Evolutionary conservation across 2,888 invertebrate species (phyloP), one percentile per base, ranked within the genome.

Genomic region (Silvanus unidentatus): DNA sequence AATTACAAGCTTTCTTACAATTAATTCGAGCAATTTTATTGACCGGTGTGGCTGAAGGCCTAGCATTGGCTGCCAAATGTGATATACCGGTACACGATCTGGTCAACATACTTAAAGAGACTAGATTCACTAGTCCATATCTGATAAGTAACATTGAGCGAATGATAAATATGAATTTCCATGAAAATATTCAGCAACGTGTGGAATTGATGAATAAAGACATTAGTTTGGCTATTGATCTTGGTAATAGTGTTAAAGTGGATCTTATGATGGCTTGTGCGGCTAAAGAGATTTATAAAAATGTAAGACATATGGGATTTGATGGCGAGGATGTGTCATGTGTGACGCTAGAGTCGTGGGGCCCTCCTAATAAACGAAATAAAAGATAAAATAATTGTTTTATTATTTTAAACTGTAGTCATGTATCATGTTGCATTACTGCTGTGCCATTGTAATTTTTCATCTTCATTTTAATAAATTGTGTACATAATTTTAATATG

Each of bases 31-130:
- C 6, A 5, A 12, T 32, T n/a, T 32, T 32, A 12, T 32, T 32
- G 40, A 13, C 28, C 2, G 40, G 27, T 27, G 16, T 16, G 13
- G 29, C 13, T 40, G 29, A 40, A n/a, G 39, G n/a, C 15, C 42
- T 35, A 13, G 35, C 42, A 16, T 38, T 42, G 42, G 42, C 35
- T 37, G 42, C 15, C 37, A 36, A 37, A 36, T 37, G 36, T 42
- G 42, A 16, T 37, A 16, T 28, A 27, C 36, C 11, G 2, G 10
- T 10, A 28, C 10, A 35, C n/a, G 35, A 34, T 13, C 32, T 32
- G 12, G 11, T 41, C 13, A 6, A 2, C 9, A 35, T 32, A 32
- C 4, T 32, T 5, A 12, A n/a, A 12, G 32, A n/a, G n/a, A 32
- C 32, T 5, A 32, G n/a, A 8, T 32, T 32, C 13, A n/a, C 32